phyloP scores from a whole-genome alignment of 2,888 invertebrate species.

The Camponotus fellah region DNA sequence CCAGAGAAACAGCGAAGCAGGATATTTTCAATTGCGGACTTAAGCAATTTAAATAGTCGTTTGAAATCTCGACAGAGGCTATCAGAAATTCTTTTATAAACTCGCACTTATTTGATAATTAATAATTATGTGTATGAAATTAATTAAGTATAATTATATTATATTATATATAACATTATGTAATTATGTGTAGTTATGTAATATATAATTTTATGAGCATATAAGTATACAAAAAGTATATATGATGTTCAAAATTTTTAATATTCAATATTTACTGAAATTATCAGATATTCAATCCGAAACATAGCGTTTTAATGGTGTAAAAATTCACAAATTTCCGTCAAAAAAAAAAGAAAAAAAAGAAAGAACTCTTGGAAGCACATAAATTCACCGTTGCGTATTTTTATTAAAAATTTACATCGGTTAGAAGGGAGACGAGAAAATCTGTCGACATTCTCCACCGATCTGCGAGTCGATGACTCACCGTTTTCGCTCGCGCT shows the following conservation, averaged over 20 bases:
- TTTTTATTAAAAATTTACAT: constrained; percentile 5
- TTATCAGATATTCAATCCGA: not conserved
- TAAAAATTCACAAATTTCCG: constrained; percentile 30
- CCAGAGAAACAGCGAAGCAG: constrained; percentile 14
- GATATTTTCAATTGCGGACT: not conserved
- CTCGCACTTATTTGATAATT: not conserved
- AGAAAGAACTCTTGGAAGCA: not conserved
- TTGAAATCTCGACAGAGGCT: not conserved
- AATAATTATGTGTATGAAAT: not conserved
- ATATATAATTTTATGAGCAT: not conserved
- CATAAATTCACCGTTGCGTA: not conserved
- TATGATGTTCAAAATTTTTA: not conserved
- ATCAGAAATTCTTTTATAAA: not conserved
- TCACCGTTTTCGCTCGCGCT: constrained; percentile 13
- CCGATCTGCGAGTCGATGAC: constrained; percentile 8
- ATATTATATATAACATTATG: not conserved
- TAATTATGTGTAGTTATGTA: too few species aligned
- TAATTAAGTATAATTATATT: constrained; percentile 2
- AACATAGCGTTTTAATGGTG: not conserved
- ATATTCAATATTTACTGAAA: not conserved
- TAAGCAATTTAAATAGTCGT: not conserved
- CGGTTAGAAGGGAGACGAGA: constrained; percentile 13
- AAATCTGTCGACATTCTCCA: not conserved
- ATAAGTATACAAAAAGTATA: not conserved
- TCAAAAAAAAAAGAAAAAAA: not conserved